Conservation (phyloP, 2,797 vertebrate genomes). For the Avahi laniger region DNA sequence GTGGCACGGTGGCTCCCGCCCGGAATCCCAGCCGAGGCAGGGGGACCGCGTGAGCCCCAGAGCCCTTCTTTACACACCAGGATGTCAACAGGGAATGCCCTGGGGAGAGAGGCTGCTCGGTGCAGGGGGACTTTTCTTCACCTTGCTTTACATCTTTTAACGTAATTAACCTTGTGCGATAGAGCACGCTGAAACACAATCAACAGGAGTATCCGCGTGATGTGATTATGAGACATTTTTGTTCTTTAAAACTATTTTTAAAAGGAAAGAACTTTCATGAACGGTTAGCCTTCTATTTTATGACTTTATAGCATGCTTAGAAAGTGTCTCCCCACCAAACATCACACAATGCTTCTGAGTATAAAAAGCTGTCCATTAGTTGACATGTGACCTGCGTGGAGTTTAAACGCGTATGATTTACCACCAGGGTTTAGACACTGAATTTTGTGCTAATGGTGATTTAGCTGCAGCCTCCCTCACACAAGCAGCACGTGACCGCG, state of each 20-base stretch:
- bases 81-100: neutral
- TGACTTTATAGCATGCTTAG: neutral
- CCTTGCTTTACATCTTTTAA: neutral
- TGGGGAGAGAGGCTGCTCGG: neutral
- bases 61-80: neutral
- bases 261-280: neutral
- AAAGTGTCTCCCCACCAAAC: neutral
- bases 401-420: neutral
- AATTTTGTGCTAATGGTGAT: neutral
- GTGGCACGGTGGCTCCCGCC: too few relatives aligned
- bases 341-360: neutral
- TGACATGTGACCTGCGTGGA: neutral
- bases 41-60: neutral
- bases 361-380: neutral
- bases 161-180: neutral
- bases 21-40: too few relatives aligned
- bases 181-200: neutral
- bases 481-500: conserved; percentile 55
- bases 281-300: neutral
- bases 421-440: neutral
- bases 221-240: neutral
- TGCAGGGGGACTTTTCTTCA: neutral
- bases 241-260: neutral
- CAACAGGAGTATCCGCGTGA: neutral
- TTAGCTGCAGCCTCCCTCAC: neutral